Percentiles rank a stretch among this genome's conserved stretches.
Evolutionary conservation across 2,888 invertebrate species (phyloP).

Genomic region (Pasiphila rectangulata): DNA sequence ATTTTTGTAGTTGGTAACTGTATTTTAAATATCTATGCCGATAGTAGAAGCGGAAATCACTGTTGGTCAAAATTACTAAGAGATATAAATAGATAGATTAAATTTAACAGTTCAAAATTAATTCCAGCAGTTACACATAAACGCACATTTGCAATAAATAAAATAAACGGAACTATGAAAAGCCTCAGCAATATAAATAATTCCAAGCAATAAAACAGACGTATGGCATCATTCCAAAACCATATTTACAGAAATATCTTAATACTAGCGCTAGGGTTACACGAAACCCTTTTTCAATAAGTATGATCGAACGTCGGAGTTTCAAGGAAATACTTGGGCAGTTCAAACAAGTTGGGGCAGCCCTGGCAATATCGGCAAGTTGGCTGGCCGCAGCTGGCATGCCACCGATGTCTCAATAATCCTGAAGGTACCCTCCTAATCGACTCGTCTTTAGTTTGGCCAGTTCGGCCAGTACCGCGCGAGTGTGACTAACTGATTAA

Average conservation of each 20-base stretch:
- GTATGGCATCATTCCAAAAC: constrained; percentile 53
- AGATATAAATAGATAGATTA: too few species aligned
- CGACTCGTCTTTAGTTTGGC: constrained; percentile 76
- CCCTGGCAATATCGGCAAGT: constrained; percentile 72
- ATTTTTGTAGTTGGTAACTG: too few species aligned
- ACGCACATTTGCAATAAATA: constrained; percentile 27
- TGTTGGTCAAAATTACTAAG: too few species aligned
- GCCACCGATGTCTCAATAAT: constrained; percentile 78
- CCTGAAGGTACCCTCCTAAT: constrained; percentile 77
- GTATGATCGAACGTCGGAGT: constrained; percentile 69
- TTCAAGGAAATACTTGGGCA: constrained; percentile 68
- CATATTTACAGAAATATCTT: constrained; percentile 48
- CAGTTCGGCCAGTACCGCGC: constrained; percentile 54
- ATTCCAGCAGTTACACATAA: constrained; percentile 24
- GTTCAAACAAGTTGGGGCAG: constrained; percentile 73
- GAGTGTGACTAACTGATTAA: constrained; percentile 81
- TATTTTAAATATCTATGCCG: too few species aligned
- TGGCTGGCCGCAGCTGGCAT: constrained; percentile 72
- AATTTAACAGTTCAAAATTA: constrained; percentile 11
- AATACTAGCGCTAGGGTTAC: constrained; percentile 37
- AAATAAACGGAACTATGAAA: constrained; percentile 28
- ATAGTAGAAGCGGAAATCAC: too few species aligned
- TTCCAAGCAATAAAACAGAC: constrained; percentile 46
- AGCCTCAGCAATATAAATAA: constrained; percentile 43
- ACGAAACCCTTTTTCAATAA: constrained; percentile 63